A percentile compares a stretch with the other conserved stretches of the same genome.
These are phyloP conservation scores for Oeneis ivallda DNA, from an alignment of 2,888 invertebrate genomes.

Conservation along the genomic window DNA sequence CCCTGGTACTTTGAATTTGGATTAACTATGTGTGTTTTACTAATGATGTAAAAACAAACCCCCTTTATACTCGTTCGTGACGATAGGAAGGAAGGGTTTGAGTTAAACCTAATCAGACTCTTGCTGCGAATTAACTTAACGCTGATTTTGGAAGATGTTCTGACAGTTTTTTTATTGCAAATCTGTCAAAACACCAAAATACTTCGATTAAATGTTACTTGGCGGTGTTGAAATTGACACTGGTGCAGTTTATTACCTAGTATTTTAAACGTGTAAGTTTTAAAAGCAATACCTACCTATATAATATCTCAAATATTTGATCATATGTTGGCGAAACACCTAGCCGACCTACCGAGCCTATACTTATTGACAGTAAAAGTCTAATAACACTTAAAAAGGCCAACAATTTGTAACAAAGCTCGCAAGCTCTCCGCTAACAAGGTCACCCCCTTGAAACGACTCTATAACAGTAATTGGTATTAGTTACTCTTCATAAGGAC, in stretches of 20 bases:
- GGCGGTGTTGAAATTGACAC: too few relatives aligned
- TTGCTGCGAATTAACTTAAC: neutral
- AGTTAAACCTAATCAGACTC: neutral
- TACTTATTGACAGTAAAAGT: neutral
- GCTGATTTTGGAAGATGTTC: neutral
- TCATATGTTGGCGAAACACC: too few relatives aligned
- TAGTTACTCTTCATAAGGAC: constrained; percentile 36
- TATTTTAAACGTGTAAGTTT: too few relatives aligned
- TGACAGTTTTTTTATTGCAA: neutral
- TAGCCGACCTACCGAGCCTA: too few relatives aligned
- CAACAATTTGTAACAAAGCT: constrained; percentile 4
- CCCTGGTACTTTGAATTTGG: constrained; percentile 54
- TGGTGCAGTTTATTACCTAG: too few relatives aligned
- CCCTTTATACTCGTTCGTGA: constrained; percentile 4
- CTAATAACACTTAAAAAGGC: neutral
- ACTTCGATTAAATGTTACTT: too few relatives aligned
- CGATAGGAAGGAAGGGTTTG: neutral
- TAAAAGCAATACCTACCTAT: neutral
- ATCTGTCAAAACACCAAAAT: too few relatives aligned
- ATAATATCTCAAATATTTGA: neutral
- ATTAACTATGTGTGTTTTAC: constrained; percentile 25
- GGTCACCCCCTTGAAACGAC: constrained; percentile 31
- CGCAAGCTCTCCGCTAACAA: constrained; percentile 2
- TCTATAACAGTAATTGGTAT: constrained; percentile 40
- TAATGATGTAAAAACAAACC: constrained; percentile 21